Conservation (phyloP, 1,140 invertebrate species). For the Melitaea cinxia region DNA sequence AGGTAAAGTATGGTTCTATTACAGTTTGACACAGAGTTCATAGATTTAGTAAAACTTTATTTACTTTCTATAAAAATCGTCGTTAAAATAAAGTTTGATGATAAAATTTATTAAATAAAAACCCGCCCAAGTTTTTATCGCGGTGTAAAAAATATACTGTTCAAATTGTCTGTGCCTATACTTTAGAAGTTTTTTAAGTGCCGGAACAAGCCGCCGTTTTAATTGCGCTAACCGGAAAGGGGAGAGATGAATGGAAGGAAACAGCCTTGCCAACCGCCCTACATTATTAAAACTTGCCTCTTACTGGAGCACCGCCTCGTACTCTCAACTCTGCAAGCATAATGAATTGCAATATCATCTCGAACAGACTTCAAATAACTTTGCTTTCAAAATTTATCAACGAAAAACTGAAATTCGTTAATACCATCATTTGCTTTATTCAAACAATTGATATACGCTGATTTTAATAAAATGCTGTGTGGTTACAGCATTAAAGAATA, state of each 20-base stretch:
- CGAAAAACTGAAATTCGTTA: slow-evolving; percentile 16
- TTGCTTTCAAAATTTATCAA: slow-evolving; percentile 18
- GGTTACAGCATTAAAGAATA: too few relatives aligned
- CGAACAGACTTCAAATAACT: slow-evolving; percentile 32
- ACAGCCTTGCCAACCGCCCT: slow-evolving; percentile 69
- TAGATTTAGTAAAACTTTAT: too few relatives aligned
- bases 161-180: slow-evolving; percentile 70
- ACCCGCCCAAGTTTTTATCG: not conserved
- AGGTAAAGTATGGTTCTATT: too few relatives aligned
- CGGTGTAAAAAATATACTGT: slow-evolving; percentile 15
- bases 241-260: slow-evolving; percentile 78
- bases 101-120: slow-evolving; percentile 2
- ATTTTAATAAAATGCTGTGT: too few relatives aligned
- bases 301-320: slow-evolving; percentile 54
- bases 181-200: slow-evolving; percentile 79
- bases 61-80: too few relatives aligned
- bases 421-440: too few relatives aligned
- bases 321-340: slow-evolving; percentile 49
- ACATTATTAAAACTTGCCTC: slow-evolving; percentile 78
- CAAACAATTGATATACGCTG: too few relatives aligned
- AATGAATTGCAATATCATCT: slow-evolving; percentile 31
- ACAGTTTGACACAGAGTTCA: too few relatives aligned
- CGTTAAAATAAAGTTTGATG: too few relatives aligned
- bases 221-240: slow-evolving; percentile 77
- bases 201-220: slow-evolving; percentile 75